phyloP scores from a whole-genome alignment of 2,797 vertebrate species.

The Craterocephalus amniculus region DNA sequence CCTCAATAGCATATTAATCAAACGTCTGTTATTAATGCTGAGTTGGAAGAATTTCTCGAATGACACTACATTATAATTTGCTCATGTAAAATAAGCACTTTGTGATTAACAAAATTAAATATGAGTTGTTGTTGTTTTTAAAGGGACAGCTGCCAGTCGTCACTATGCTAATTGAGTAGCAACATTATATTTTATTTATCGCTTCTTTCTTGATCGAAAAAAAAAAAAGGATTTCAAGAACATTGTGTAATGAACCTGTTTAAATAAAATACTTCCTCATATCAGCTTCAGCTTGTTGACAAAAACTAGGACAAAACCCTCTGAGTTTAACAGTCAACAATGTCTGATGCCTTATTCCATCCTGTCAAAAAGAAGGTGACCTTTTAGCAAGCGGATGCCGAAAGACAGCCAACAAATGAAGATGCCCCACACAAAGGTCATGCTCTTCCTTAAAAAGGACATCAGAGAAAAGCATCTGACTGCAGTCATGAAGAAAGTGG shows the following conservation, averaged over 20 bases:
- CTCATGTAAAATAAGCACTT: background rate
- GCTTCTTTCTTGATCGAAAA: conserved; percentile 1
- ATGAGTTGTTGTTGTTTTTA: background rate
- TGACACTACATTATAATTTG: background rate
- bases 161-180: background rate
- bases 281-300: conserved; percentile 4
- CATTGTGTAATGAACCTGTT: background rate
- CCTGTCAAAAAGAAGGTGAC: conserved; percentile 72
- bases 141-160: conserved; percentile 31
- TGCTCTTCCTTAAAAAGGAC: conserved; percentile 75
- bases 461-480: conserved; percentile 68
- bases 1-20: background rate
- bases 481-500: conserved; percentile 59
- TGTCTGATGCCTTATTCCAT: conserved; percentile 46
- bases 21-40: background rate
- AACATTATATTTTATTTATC: background rate
- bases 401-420: conserved; percentile 81
- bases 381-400: conserved; percentile 71
- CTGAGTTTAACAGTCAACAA: conserved; percentile 48
- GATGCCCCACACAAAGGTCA: conserved; percentile 80
- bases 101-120: background rate
- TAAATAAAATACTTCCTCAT: background rate
- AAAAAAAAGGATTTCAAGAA: background rate
- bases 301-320: conserved; percentile 14
- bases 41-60: background rate